phyloP scores from a whole-genome alignment of 2,888 invertebrate genomes.

The Villa cingulata region DNA sequence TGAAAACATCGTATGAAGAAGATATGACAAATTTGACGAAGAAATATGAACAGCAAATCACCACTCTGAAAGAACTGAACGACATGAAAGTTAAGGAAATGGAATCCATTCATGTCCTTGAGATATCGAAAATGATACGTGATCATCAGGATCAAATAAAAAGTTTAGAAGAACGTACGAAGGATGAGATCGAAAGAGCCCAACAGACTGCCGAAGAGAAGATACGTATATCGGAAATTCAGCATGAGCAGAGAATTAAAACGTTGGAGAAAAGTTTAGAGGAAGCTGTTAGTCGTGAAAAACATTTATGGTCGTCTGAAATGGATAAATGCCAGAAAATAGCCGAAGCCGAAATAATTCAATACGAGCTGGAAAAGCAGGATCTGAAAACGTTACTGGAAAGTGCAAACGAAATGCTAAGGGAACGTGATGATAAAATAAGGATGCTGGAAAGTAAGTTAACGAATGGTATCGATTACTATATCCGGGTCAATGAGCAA shows the following conservation, averaged over 20 bases:
- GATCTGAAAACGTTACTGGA: conserved; percentile 33
- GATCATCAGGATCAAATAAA: conserved; percentile 12
- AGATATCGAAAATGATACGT: conserved; percentile 11
- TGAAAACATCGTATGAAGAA: conserved; percentile 27
- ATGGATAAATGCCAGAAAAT: conserved; percentile 42
- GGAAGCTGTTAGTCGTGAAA: conserved; percentile 35
- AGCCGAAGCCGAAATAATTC: conserved; percentile 41
- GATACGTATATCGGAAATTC: conserved; percentile 29
- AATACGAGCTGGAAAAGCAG: conserved; percentile 41
- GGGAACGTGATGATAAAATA: conserved; percentile 32
- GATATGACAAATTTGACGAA: conserved; percentile 23
- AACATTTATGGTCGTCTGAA: conserved; percentile 36
- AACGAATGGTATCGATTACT: conserved; percentile 32
- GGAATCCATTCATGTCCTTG: conserved; percentile 14
- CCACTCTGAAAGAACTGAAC: conserved; percentile 13
- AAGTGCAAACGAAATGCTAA: conserved; percentile 33
- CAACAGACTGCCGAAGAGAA: conserved; percentile 32
- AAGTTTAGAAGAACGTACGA: conserved; percentile 5
- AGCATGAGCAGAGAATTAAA: conserved; percentile 35
- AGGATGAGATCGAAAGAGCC: conserved; percentile 28
- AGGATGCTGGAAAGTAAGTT: conserved; percentile 32
- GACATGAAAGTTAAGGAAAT: conserved; percentile 18
- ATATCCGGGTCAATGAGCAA: conserved; percentile 29
- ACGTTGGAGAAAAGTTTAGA: conserved; percentile 36
- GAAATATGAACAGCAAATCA: conserved; percentile 15